phyloP scores from a whole-genome alignment of 1,140 invertebrate species.

The Mizuhopecten yessoensis region DNA sequence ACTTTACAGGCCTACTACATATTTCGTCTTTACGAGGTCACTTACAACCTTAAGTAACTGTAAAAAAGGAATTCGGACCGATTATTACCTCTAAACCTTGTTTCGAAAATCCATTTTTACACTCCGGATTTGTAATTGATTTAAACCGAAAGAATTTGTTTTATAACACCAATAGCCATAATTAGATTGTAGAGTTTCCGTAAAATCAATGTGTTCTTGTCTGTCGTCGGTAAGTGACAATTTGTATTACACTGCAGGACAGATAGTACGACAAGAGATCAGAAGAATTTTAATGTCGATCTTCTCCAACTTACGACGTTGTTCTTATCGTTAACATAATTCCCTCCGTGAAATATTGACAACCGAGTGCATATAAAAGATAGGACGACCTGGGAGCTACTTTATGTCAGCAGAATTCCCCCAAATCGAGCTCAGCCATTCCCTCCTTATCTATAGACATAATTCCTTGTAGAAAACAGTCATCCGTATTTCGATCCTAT shows the following conservation, averaged over 20 bases:
- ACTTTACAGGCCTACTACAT: no score
- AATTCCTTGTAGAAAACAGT: background rate
- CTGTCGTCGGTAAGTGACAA: background rate
- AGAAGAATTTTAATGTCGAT: background rate
- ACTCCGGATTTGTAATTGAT: no score
- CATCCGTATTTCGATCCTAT: background rate
- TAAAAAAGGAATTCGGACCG: no score
- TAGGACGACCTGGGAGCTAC: background rate
- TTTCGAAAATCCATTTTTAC: no score
- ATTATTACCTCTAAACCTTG: no score
- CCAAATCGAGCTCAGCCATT: background rate
- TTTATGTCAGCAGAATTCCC: constrained; percentile 3
- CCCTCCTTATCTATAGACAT: background rate
- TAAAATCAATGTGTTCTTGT: background rate
- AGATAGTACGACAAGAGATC: background rate
- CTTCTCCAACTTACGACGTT: background rate
- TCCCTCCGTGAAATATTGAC: background rate
- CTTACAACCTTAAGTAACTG: no score
- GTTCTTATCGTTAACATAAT: background rate
- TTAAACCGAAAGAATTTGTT: no score
- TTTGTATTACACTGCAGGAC: background rate
- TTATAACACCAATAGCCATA: no score
- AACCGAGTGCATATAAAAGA: background rate
- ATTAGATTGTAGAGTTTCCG: background rate
- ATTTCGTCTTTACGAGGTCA: no score